Base-by-base conservation (phyloP, 2,888 invertebrate genomes). In the Pseudoips prasinana region DNA sequence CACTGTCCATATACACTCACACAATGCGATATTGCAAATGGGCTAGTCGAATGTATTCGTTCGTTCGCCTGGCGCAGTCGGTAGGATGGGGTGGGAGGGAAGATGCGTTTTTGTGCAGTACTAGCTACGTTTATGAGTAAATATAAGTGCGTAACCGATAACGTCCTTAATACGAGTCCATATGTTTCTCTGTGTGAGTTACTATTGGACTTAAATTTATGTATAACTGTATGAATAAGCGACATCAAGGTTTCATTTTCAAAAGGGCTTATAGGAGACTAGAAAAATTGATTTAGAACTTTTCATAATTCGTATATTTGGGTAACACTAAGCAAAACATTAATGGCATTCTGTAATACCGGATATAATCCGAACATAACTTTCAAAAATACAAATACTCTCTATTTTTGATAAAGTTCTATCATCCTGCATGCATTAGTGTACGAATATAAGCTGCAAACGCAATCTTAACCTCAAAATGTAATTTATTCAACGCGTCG, bases 31-130 rank as follows among this genome's bases (percentile, higher is more conserved):
- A 81, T 84, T 82, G 84, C 86, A 84, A 86, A 87, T 87, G 82
- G 85, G 83, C 88, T 85, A 85, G 81, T 86, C 85, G 84, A 85
- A 86, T 86, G 87, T 84, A 85, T 83, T 85, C 83, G 81, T 81
- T 82, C 81, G 72, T 75, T 80, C 75, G 75, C 67, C 76, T 74
- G 73, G 75, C 68, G 64, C 52, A 49, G 39, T 73, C 66, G 63
- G 58, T 64, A 73, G 73, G 70, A 10, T 62, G 58, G 42, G 29
- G 30, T 34, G 66, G 75, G 74, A 71, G 74, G 65, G 67, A 81
- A 82, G 84, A 86, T 88, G 88, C 88, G 86, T 87, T 87, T 88
- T 88, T 88, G 85, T 86, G 83, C 84, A 82, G 64, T 69, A 73
- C 73, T 72, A 67, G 68, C 73, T 75, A 77, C 70, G 78, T 77